These are phyloP conservation scores for Agapetus fuscipes DNA, from an alignment of 2,888 invertebrate genomes.

Conservation along the genomic window DNA sequence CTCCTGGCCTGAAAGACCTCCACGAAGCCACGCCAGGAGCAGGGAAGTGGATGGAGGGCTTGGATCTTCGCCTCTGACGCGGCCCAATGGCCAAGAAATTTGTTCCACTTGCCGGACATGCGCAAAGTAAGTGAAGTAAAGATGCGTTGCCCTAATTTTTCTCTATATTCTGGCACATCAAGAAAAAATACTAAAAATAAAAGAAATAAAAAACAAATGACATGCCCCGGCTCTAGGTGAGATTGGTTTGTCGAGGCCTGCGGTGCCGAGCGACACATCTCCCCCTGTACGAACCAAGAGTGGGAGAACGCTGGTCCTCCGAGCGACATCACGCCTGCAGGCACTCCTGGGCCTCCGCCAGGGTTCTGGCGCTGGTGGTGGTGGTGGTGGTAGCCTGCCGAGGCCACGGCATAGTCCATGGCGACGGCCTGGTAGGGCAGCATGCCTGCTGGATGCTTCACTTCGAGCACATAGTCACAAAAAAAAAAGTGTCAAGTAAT, in stretches of 20 bases:
- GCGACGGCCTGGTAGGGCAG: conserved; percentile 83
- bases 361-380: conserved; percentile 33
- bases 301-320: conserved; percentile 76
- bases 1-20: no score
- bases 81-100: no score
- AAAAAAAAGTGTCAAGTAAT: neutral
- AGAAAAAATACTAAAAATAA: no score
- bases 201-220: conserved; percentile 47
- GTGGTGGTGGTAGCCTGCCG: conserved; percentile 44
- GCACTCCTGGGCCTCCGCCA: conserved; percentile 29
- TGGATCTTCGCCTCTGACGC: no score
- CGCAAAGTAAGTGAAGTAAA: no score
- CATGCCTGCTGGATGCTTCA: conserved; percentile 38
- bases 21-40: no score
- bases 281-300: conserved; percentile 91
- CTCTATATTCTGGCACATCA: no score
- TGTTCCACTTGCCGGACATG: no score
- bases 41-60: no score
- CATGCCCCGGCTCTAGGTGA: conserved; percentile 91
- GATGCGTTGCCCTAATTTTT: no score
- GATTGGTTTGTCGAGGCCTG: conserved; percentile 59
- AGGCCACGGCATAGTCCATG: conserved; percentile 69
- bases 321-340: conserved; percentile 49
- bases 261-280: conserved; percentile 84
- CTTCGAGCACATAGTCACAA: neutral